Percentiles rank a stretch among this genome's conserved stretches.
Evolutionary conservation across 2,888 invertebrate genomes (phyloP).

Genomic region (Volucella bombylans): DNA sequence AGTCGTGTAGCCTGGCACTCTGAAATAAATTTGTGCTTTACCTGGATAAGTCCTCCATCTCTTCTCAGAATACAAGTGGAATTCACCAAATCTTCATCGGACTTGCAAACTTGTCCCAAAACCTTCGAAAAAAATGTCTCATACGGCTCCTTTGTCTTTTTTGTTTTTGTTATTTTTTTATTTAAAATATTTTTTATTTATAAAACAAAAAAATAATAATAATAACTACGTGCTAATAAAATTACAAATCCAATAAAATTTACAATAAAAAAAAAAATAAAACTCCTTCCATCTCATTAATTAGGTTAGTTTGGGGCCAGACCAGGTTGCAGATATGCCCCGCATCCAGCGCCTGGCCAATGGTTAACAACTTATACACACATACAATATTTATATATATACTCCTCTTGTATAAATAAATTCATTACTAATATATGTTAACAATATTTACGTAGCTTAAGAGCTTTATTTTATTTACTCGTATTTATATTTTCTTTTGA

Average conservation of each 20-base stretch:
- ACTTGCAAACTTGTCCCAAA: neutral
- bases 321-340: neutral
- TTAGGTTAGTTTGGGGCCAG: constrained; percentile 40
- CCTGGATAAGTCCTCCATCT: too few species aligned
- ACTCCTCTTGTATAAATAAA: constrained; percentile 61
- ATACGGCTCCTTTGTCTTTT: neutral
- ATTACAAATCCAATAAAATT: constrained; percentile 62
- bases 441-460: constrained; percentile 35
- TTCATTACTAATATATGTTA: constrained; percentile 58
- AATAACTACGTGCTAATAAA: constrained; percentile 53
- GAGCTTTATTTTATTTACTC: neutral
- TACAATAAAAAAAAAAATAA: constrained; percentile 56
- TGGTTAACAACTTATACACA: constrained; percentile 63
- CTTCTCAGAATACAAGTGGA: too few species aligned
- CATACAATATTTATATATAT: constrained; percentile 26
- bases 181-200: constrained; percentile 54
- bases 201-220: constrained; percentile 55
- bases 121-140: neutral
- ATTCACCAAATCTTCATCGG: too few species aligned
- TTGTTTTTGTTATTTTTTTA: constrained; percentile 34
- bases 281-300: constrained; percentile 23
- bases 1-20: too few species aligned
- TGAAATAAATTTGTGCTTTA: too few species aligned
- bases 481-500: neutral
- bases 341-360: neutral